A percentile compares a stretch with the other conserved stretches of the same genome.
Evolutionary conservation across 2,888 invertebrate genomes (phyloP).

Genomic region (Scrobipalpa atriplicella): DNA sequence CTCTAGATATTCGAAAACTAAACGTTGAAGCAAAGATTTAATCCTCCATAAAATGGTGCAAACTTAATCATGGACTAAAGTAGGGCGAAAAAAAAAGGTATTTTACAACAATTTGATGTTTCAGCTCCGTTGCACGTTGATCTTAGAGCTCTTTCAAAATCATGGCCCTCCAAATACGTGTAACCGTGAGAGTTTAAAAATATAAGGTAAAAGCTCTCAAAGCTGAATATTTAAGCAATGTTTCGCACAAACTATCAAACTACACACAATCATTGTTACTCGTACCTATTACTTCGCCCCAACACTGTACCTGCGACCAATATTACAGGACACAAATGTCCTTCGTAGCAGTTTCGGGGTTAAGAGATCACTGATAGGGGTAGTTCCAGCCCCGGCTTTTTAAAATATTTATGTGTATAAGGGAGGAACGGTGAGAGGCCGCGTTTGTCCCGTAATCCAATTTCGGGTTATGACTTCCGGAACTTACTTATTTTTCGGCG

Average conservation of each 20-base stretch:
- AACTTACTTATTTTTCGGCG: conserved; percentile 72
- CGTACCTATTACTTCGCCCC: conserved; percentile 3
- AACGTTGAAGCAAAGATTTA: too few species aligned
- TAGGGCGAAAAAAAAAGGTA: too few species aligned
- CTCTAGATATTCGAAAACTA: too few species aligned
- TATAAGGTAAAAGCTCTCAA: not conserved
- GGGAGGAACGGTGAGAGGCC: conserved; percentile 61
- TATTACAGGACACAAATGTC: conserved; percentile 64
- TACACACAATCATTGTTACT: conserved; percentile 2
- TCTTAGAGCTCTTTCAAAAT: too few species aligned
- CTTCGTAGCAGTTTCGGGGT: conserved; percentile 63
- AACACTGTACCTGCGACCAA: conserved; percentile 62
- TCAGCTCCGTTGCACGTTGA: too few species aligned
- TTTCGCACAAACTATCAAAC: not conserved
- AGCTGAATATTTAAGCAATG: too few species aligned
- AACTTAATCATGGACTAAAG: too few species aligned
- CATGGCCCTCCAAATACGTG: too few species aligned
- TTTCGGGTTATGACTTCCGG: conserved; percentile 80
- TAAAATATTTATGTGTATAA: conserved; percentile 78
- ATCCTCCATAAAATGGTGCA: too few species aligned
- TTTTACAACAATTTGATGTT: too few species aligned
- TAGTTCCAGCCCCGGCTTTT: conserved; percentile 69
- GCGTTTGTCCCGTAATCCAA: conserved; percentile 75
- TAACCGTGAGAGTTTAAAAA: too few species aligned
- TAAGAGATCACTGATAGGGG: conserved; percentile 75